Evolutionary conservation across 1,140 invertebrate species (phyloP), one percentile per base, ranked within the genome.

Genomic region (Dendroctonus valens): DNA sequence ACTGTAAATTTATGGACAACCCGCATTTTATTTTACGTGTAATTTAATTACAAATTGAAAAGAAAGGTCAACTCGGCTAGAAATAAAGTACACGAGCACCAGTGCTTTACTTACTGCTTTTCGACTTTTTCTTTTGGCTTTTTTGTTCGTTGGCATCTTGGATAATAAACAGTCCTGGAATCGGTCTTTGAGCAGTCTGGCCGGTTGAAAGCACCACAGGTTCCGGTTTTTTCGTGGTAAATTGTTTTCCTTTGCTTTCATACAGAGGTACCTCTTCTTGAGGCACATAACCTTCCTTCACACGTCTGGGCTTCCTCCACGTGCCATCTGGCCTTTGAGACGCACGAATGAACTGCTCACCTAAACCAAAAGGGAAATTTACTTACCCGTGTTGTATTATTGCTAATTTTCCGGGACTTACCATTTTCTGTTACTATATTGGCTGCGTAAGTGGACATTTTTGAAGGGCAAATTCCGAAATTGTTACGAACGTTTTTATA

Each of bases 251-350:
- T 86, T 96, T 97, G 73, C 93, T 96, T 81, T 97, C 94, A 66
- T 92, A 97, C 76, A 96, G 76, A 50, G 96, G 96, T 59, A 98
- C 92, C 84, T 99, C 97, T 80, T 98, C 96, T 81, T 98, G 97
- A 0, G 97, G 97, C 50, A 99, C 88, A 81, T 99, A 99, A 14
- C 97, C 97, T 75, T 98, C 96, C 84, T 93, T 97, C 0, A 99
- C 94, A 70, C 92, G 83, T 40, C 94, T 83, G 11, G 93, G 90
- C 80, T 99, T 99, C 54, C 97, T 84, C 96, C 96, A 99, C 6
- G 94, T 94, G n/a, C 97, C 97, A 84, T 99, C 97, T 3, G 97
- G 94, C 67, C 97, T 82, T 79, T 96, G 94, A 65, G 90, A 93
- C 0, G 95, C 93, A 59, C 96, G 93, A 71, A 98, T 96, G 78